Evolutionary conservation across 2,888 invertebrate species (phyloP).

Genomic region (Meandrusa payeni): DNA sequence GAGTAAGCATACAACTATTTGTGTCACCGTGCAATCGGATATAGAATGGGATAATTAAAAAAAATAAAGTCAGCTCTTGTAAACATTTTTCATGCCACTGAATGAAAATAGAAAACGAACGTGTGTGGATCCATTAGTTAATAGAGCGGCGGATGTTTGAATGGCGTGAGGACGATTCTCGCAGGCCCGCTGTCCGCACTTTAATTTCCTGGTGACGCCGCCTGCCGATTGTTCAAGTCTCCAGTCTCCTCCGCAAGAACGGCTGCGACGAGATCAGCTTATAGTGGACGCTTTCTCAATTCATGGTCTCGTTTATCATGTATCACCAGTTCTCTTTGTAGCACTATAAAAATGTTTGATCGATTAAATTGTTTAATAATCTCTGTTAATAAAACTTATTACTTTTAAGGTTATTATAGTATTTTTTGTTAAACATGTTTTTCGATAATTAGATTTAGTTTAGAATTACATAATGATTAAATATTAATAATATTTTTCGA

Average conservation of each 20-base stretch:
- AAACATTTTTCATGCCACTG: constrained; percentile 13
- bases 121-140: constrained; percentile 42
- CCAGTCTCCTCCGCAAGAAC: constrained; percentile 23
- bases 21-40: too few species aligned
- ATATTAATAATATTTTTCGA: too few species aligned
- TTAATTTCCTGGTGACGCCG: constrained; percentile 75
- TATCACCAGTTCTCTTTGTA: too few species aligned
- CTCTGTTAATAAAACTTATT: too few species aligned
- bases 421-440: too few species aligned
- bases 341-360: too few species aligned
- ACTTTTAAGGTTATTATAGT: too few species aligned
- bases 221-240: constrained; percentile 46
- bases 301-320: too few species aligned
- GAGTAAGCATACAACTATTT: too few species aligned
- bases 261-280: constrained; percentile 1
- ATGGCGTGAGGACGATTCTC: constrained; percentile 54
- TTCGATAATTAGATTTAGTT: too few species aligned
- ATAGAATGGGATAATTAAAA: not conserved
- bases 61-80: not conserved
- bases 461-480: too few species aligned
- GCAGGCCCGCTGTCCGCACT: constrained; percentile 50
- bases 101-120: constrained; percentile 22
- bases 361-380: too few species aligned
- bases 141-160: constrained; percentile 45
- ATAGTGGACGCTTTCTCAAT: constrained; percentile 3